Evolutionary conservation across 2,888 invertebrate species (phyloP), one percentile per base, ranked within the genome.

Genomic region (Diachrysia chrysitis): DNA sequence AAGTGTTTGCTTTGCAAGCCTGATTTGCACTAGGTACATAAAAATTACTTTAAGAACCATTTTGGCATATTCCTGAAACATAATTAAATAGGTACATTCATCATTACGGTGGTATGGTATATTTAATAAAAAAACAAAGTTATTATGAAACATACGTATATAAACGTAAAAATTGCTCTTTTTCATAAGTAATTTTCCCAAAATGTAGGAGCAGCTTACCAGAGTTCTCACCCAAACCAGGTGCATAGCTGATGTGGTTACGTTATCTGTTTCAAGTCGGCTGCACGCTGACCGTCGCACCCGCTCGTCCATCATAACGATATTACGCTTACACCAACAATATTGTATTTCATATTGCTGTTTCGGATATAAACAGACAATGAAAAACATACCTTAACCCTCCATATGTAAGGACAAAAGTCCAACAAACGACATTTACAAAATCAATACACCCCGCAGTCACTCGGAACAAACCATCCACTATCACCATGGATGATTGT

Each of bases 241-340:
- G 84, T 88, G 84, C 83, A 82, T 67, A 70, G 77, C 71, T 76
- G 79, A 80, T 82, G 73, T 68, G 66, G 66, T 71, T 59, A 67
- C 73, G 86, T 94, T 95, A 95, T 95, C 95, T 56, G 90, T 94
- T 95, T 95, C 95, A 84, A 88, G 89, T 90, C 91, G 89, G 93
- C 90, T 95, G 95, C 89, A 84, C 92, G 87, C 92, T 94, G 95
- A 92, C 94, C 94, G 90, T 78, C 82, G 83, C 83, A 83, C 82
- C 76, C 81, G 87, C 85, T 94, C 94, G 94, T 95, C 91, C 92
- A 95, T 95, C 95, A 95, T 94, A 94, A 92, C 92, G 88, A 89
- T 92, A 93, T 92, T 92, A 89, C 89, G 92, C 93, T 93, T 92
- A 94, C 95, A 93, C 90, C 92, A 88, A 93, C 94, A 94, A 95